Evolutionary conservation across 2,888 invertebrate genomes (phyloP).

Genomic region (Cryptocephalus moraei): DNA sequence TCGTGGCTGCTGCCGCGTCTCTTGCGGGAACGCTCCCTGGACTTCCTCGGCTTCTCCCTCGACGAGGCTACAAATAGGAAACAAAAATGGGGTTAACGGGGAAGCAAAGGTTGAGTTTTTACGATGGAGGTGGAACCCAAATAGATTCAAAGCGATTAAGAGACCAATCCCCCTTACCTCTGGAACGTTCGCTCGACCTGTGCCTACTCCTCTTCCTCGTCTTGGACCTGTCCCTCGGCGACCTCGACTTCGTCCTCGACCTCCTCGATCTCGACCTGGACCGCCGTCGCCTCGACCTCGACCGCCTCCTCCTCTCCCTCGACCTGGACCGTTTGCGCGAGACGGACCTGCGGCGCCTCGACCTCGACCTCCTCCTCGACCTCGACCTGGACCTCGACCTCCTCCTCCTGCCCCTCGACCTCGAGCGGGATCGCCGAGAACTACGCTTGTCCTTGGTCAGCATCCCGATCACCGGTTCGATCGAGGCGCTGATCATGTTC

Average conservation of each 20-base stretch:
- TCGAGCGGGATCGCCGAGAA: slow-evolving; percentile 32
- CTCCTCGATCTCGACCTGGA: slow-evolving; percentile 21
- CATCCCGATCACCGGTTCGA: slow-evolving; percentile 83
- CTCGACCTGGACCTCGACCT: slow-evolving; percentile 55
- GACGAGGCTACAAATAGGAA: not conserved
- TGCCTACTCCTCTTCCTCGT: slow-evolving; percentile 31
- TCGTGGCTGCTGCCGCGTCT: slow-evolving; percentile 14
- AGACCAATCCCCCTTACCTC: slow-evolving; percentile 5
- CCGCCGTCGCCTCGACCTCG: slow-evolving; percentile 39
- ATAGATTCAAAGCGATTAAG: not conserved
- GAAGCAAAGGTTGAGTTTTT: too few species aligned
- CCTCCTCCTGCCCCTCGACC: slow-evolving; percentile 38
- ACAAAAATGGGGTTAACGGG: too few species aligned
- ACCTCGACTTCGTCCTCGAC: slow-evolving; percentile 20
- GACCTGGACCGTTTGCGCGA: slow-evolving; percentile 45
- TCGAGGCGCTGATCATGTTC: slow-evolving; percentile 86
- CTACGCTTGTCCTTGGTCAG: slow-evolving; percentile 76
- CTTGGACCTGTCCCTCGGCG: slow-evolving; percentile 35
- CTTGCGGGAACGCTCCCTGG: slow-evolving; percentile 21
- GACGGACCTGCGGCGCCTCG: slow-evolving; percentile 39
- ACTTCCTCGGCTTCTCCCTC: slow-evolving; percentile 16
- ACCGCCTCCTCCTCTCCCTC: slow-evolving; percentile 42
- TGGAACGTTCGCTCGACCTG: slow-evolving; percentile 17
- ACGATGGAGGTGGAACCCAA: too few species aligned
- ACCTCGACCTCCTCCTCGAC: slow-evolving; percentile 28